Evolutionary conservation across 2,888 invertebrate genomes (phyloP).

Genomic region (Drosophila neoperkinsi): DNA sequence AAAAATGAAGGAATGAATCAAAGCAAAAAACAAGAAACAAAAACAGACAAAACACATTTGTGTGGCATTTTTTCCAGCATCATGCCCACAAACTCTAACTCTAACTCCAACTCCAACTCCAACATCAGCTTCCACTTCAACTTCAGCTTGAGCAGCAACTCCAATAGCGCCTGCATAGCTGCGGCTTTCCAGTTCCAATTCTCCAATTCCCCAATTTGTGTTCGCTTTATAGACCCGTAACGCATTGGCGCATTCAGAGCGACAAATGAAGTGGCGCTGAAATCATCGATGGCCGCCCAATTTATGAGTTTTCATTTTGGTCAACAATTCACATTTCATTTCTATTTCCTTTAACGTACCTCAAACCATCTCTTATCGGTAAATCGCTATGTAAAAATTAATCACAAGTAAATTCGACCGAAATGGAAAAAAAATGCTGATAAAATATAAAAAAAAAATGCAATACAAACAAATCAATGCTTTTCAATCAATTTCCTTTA

Average conservation of each 20-base stretch:
- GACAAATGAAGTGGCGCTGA: constrained; percentile 56
- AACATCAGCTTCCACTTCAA: constrained; percentile 1
- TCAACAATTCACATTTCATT: constrained; percentile 33
- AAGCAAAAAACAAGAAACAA: constrained; percentile 10
- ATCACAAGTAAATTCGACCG: constrained; percentile 36
- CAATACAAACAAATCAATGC: constrained; percentile 13
- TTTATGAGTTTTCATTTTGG: constrained; percentile 70
- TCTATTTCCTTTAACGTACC: constrained; percentile 20
- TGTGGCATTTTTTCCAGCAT: constrained; percentile 33
- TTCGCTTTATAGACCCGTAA: constrained; percentile 25
- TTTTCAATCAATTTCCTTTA: constrained; percentile 55
- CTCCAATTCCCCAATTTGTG: constrained; percentile 35
- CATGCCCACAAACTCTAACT: constrained; percentile 8
- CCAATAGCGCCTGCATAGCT: constrained; percentile 21
- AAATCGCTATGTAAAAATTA: constrained; percentile 37
- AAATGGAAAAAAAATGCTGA: constrained; percentile 17
- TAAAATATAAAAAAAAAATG: neutral
- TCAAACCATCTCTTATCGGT: neutral
- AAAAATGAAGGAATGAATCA: constrained; percentile 20
- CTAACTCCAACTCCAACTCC: constrained; percentile 5
- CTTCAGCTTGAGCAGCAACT: constrained; percentile 2
- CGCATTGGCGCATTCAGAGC: constrained; percentile 11
- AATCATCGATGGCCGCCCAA: constrained; percentile 60
- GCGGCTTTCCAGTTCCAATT: constrained; percentile 14
- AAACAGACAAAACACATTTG: constrained; percentile 50